These are phyloP conservation scores for Rhegmatorhina hoffmannsi DNA, from an alignment of 2,113 vertebrate species.

Conservation along the genomic window DNA sequence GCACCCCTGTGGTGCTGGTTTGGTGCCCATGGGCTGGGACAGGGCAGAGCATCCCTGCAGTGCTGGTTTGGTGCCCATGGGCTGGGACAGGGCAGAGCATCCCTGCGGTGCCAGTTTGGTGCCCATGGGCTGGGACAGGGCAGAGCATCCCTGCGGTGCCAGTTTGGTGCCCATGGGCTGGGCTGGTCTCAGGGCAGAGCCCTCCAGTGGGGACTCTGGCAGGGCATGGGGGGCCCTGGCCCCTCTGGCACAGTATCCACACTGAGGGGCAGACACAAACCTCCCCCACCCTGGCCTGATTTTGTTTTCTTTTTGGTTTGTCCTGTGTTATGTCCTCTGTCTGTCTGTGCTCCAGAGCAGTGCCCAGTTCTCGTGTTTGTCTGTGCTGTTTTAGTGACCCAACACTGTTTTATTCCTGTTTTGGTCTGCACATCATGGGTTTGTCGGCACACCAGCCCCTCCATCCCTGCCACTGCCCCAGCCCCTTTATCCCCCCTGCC, in stretches of 20 bases:
- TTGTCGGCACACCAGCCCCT: neutral
- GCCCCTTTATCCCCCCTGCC: neutral
- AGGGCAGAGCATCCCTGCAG: no score
- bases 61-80: no score
- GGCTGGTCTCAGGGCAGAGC: neutral
- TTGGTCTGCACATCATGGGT: neutral
- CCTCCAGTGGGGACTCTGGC: accelerated
- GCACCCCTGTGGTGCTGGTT: no score
- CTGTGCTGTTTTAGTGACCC: neutral
- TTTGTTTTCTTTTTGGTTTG: slow-evolving; percentile 52
- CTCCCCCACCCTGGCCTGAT: neutral
- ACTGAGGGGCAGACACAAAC: neutral
- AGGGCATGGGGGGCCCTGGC: neutral
- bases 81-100: no score
- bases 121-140: no score
- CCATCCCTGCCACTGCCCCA: neutral
- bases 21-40: no score
- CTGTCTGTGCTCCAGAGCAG: neutral
- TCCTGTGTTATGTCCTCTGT: slow-evolving; percentile 16
- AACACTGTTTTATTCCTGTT: neutral
- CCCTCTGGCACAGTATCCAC: neutral
- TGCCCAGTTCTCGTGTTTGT: neutral
- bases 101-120: no score
- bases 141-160: no score
- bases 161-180: no score